Conservation (phyloP, 2,113 vertebrate genomes). For the rabbit (Oryctolagus cuniculus) region DNA sequence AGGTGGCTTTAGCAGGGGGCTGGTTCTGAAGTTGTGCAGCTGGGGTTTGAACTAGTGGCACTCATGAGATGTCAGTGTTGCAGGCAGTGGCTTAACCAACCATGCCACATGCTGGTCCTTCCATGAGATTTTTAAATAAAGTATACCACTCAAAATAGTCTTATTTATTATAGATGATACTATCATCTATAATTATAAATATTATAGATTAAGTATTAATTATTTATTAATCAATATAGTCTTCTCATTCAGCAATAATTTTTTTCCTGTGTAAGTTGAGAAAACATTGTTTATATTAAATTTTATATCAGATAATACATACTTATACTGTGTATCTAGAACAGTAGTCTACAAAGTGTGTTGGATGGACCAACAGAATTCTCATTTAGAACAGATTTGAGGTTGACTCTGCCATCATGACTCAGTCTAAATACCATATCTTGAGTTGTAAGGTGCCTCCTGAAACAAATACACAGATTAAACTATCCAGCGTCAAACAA, state of each 20-base stretch:
- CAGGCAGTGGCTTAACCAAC: too few relatives aligned
- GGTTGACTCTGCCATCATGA: not conserved
- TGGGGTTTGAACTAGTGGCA: too few relatives aligned
- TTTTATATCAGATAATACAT: conserved; percentile 2
- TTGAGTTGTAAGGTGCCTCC: not conserved
- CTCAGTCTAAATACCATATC: not conserved
- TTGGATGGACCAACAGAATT: not conserved
- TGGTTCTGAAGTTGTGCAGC: too few relatives aligned
- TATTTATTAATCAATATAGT: not conserved
- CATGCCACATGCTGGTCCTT: too few relatives aligned
- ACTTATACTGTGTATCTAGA: not conserved
- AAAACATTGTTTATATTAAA: not conserved
- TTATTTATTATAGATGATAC: not conserved
- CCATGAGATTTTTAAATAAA: not conserved
- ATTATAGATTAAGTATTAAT: too few relatives aligned
- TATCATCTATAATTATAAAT: not conserved
- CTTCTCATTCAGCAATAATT: not conserved
- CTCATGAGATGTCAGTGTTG: too few relatives aligned
- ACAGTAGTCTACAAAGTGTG: conserved; percentile 9
- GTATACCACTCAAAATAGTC: not conserved
- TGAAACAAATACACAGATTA: conserved; percentile 53
- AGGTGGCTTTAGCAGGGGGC: too few relatives aligned
- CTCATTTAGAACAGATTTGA: not conserved
- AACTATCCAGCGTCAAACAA: conserved; percentile 5
- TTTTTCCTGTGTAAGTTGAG: not conserved